These are phyloP conservation scores for Microctonus brassicae DNA, from an alignment of 2,888 invertebrate species.

Conservation along the genomic window DNA sequence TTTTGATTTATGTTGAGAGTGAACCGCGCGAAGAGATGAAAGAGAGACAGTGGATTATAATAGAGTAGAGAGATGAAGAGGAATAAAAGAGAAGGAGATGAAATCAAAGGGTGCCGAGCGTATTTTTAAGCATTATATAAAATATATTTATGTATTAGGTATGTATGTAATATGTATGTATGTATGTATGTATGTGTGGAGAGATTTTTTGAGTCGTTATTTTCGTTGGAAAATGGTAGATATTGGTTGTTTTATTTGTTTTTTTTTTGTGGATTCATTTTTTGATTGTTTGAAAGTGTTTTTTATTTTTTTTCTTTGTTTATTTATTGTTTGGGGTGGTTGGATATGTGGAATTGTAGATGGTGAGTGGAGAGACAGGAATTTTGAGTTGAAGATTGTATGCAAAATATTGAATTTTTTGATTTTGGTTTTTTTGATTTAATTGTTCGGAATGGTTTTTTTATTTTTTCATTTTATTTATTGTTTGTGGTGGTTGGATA, in stretches of 20 bases:
- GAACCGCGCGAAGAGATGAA: slow-evolving; percentile 36
- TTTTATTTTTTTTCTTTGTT: neutral
- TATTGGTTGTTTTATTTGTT: slow-evolving; percentile 1
- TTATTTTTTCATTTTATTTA: too few relatives aligned
- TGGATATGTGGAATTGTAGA: too few relatives aligned
- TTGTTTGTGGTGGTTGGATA: too few relatives aligned
- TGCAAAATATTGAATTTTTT: too few relatives aligned
- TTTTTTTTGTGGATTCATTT: neutral
- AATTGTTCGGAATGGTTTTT: too few relatives aligned
- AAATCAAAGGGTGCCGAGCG: slow-evolving; percentile 41
- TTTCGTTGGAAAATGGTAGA: slow-evolving; percentile 24
- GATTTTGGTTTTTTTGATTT: too few relatives aligned
- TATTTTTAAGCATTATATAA: neutral
- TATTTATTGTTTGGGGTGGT: neutral
- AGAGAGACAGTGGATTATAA: too few relatives aligned
- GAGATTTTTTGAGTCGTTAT: neutral
- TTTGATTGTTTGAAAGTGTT: neutral
- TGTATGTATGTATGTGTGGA: neutral
- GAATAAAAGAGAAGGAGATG: slow-evolving; percentile 6
- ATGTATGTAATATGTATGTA: too few relatives aligned
- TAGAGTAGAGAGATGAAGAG: neutral
- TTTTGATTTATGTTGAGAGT: slow-evolving; percentile 30
- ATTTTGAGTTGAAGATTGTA: too few relatives aligned
- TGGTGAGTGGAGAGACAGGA: too few relatives aligned
- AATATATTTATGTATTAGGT: slow-evolving; percentile 4